These are phyloP conservation scores for Pteria penguin DNA, from an alignment of 2,888 invertebrate genomes.

Conservation along the genomic window DNA sequence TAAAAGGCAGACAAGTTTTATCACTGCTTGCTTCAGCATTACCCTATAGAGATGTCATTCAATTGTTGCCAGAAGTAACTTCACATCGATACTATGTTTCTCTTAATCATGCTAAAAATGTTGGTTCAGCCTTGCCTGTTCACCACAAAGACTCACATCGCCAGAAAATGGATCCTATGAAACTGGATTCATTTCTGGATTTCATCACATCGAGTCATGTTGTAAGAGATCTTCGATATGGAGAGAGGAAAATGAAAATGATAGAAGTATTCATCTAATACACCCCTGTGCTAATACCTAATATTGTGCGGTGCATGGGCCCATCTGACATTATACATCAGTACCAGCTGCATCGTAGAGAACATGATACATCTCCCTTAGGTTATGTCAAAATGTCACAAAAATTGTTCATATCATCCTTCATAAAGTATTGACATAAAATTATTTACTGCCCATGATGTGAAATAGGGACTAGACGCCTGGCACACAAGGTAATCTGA, in stretches of 20 bases:
- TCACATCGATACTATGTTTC: conserved; percentile 12
- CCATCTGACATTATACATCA: conserved; percentile 14
- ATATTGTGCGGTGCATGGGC: conserved; percentile 15
- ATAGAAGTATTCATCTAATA: not conserved
- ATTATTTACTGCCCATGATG: no score
- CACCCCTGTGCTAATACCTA: conserved; percentile 7
- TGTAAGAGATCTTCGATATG: not conserved
- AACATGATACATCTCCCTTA: conserved; percentile 15
- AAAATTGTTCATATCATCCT: no score
- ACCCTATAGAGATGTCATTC: not conserved
- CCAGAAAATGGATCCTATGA: conserved; percentile 10
- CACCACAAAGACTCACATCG: not conserved
- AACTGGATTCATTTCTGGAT: conserved; percentile 1
- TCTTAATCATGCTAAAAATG: conserved; percentile 3
- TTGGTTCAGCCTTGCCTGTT: no score
- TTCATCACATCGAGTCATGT: conserved; percentile 4
- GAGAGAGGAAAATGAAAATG: conserved; percentile 7
- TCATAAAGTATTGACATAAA: no score
- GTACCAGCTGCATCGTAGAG: conserved; percentile 7
- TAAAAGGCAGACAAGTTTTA: conserved; percentile 8
- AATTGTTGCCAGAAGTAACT: conserved; percentile 13
- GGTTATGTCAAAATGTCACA: not conserved
- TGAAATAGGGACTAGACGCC: no score
- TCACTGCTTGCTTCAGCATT: conserved; percentile 16
- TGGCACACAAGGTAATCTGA: no score